Conservation (phyloP, 2,113 vertebrate species). For the Antennarius striatus region DNA sequence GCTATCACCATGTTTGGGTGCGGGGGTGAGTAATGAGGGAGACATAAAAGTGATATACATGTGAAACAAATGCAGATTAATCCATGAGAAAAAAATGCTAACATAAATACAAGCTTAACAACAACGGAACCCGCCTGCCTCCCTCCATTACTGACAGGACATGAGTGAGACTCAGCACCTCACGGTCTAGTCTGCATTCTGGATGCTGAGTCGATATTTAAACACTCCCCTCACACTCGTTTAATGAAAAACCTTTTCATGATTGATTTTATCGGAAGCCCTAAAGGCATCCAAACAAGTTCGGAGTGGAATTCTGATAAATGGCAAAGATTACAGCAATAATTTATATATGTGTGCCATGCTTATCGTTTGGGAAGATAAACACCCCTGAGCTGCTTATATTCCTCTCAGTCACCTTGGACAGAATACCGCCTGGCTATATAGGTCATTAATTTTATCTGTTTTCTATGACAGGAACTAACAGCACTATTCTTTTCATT, state of each 20-base stretch:
- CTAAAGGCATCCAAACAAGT: background rate
- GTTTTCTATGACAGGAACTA: background rate
- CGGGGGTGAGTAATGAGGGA: too few relatives aligned
- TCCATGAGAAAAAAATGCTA: background rate
- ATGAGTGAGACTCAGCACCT: background rate
- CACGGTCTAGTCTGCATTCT: background rate
- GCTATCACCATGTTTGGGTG: too few relatives aligned
- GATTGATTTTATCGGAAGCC: conserved; percentile 1
- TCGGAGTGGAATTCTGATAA: background rate
- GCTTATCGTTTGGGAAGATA: conserved; percentile 11
- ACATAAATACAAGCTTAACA: too few relatives aligned
- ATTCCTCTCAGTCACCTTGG: conserved; percentile 19
- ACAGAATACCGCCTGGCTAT: background rate
- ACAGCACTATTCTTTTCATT: background rate
- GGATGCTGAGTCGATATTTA: background rate
- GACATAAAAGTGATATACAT: too few relatives aligned
- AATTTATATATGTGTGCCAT: conserved; percentile 6
- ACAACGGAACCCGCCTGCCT: too few relatives aligned
- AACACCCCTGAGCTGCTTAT: background rate
- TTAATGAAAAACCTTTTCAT: background rate
- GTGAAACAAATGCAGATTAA: background rate
- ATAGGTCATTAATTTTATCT: conserved; percentile 1
- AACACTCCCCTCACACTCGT: background rate
- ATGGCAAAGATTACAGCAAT: conserved; percentile 1
- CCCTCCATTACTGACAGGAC: background rate